These are phyloP conservation scores for Astur gentilis DNA, from an alignment of 2,113 vertebrate genomes.

Conservation along the genomic window DNA sequence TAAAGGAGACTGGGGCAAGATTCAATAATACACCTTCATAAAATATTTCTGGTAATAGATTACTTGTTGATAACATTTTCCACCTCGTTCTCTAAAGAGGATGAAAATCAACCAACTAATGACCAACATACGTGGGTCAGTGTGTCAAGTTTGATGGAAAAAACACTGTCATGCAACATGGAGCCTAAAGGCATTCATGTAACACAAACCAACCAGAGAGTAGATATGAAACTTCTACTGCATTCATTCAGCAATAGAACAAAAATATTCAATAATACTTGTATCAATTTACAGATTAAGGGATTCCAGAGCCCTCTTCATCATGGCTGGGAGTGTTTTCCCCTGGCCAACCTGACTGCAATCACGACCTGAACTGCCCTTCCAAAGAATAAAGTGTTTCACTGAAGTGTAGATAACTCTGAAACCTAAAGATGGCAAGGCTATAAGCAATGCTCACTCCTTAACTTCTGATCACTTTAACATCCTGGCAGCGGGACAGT, in stretches of 20 bases:
- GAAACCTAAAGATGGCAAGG: neutral
- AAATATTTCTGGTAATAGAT: neutral
- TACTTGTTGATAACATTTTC: neutral
- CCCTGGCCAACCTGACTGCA: neutral
- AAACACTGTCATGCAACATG: neutral
- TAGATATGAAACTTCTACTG: neutral
- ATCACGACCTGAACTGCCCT: fast-evolving
- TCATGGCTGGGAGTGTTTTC: neutral
- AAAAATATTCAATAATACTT: neutral
- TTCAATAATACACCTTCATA: neutral
- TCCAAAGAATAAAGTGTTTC: neutral
- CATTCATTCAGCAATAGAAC: neutral
- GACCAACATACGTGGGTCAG: neutral
- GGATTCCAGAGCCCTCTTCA: neutral
- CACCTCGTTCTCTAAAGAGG: neutral
- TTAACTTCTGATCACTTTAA: neutral
- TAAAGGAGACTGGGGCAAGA: neutral
- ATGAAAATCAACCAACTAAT: neutral
- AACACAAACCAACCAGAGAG: neutral
- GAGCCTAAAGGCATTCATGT: neutral
- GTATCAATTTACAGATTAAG: neutral
- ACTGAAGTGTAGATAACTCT: neutral
- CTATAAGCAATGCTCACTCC: neutral
- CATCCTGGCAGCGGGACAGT: neutral
- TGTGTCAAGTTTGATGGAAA: neutral